These are phyloP conservation scores for Luscinia megarhynchos DNA, from an alignment of 2,797 vertebrate genomes.

Conservation along the genomic window DNA sequence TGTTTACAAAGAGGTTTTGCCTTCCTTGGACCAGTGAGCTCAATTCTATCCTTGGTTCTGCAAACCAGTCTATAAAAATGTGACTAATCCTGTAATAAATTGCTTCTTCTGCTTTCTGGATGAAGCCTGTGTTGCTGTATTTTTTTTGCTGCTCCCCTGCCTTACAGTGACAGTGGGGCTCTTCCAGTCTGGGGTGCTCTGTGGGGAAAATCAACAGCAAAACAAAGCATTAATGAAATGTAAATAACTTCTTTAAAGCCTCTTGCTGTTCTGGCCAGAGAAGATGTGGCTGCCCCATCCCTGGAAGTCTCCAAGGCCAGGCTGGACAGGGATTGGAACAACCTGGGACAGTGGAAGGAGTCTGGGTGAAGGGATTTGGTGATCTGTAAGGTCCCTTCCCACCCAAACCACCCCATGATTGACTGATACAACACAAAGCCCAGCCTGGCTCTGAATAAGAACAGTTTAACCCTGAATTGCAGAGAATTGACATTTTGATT, in stretches of 20 bases:
- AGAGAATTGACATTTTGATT: not conserved
- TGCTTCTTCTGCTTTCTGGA: too few relatives aligned
- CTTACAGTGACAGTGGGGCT: too few relatives aligned
- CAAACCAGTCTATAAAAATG: too few relatives aligned
- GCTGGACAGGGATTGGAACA: not conserved
- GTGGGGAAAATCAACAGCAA: not conserved
- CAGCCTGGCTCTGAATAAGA: not conserved
- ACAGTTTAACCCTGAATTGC: not conserved
- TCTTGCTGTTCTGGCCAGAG: rapidly evolving
- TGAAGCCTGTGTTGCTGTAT: too few relatives aligned
- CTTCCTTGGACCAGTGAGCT: too few relatives aligned
- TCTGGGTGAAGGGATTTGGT: not conserved
- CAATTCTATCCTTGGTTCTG: too few relatives aligned
- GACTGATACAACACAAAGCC: not conserved
- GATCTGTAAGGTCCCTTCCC: not conserved
- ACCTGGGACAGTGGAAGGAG: rapidly evolving
- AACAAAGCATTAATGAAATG: not conserved
- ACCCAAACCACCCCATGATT: too few relatives aligned
- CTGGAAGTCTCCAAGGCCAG: not conserved
- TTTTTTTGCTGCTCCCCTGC: too few relatives aligned
- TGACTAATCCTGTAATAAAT: too few relatives aligned
- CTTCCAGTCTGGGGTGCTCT: not conserved
- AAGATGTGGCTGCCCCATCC: not conserved
- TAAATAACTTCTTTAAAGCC: not conserved
- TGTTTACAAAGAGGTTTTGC: too few relatives aligned